Conservation (phyloP, 2,113 vertebrate species). For the Siphamia tubifer region DNA sequence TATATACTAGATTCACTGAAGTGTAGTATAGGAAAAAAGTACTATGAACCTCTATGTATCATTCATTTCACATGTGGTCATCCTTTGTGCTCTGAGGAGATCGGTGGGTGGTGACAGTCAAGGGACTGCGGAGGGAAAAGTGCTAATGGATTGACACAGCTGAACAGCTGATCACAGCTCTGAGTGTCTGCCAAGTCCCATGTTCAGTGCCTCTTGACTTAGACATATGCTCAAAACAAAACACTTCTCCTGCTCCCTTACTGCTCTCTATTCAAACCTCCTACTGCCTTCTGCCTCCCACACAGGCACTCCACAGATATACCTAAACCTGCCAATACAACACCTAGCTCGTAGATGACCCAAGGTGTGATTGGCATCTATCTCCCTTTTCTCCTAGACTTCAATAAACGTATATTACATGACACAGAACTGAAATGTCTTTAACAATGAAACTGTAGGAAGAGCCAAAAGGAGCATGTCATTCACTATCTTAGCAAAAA, state of each 20-base stretch:
- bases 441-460: no score
- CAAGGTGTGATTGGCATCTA: slow-evolving; percentile 1
- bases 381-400: not conserved
- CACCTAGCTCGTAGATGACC: slow-evolving; percentile 30
- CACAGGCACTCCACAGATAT: not conserved
- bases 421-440: no score
- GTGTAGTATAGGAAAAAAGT: not conserved
- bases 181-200: slow-evolving; percentile 30
- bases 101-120: slow-evolving; percentile 26
- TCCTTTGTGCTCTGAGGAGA: slow-evolving; percentile 1
- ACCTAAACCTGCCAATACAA: slow-evolving; percentile 24
- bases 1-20: no score
- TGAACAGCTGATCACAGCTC: slow-evolving; percentile 64
- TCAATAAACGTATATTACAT: no score
- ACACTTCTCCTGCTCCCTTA: slow-evolving; percentile 36
- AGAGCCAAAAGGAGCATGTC: no score
- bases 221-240: slow-evolving; percentile 60
- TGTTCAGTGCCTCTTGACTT: slow-evolving; percentile 42
- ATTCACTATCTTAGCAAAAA: no score
- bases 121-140: slow-evolving; percentile 22
- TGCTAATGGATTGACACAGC: slow-evolving; percentile 59
- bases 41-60: not conserved
- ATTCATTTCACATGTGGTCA: slow-evolving; percentile 13
- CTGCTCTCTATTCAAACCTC: slow-evolving; percentile 35
- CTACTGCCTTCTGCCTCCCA: slow-evolving; percentile 1